A percentile compares a stretch with the other conserved stretches of the same genome.
Evolutionary conservation across 23 tunicate species (phyloP).

Genomic region (Styela plicata): DNA sequence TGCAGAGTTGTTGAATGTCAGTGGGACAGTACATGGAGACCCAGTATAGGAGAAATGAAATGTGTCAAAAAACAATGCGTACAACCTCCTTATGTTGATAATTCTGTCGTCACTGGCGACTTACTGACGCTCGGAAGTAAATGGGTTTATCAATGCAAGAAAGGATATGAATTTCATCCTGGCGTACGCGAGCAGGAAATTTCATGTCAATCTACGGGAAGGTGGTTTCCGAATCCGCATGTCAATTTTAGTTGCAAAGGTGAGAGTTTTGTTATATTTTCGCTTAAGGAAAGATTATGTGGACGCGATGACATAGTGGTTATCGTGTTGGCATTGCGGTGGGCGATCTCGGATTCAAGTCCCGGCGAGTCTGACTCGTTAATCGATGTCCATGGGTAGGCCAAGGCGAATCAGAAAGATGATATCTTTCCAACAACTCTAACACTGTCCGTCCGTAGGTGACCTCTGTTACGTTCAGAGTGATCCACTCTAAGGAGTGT

Average conservation of each 20-base stretch:
- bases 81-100: constrained; percentile 26
- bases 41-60: neutral
- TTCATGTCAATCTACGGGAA: constrained; percentile 21
- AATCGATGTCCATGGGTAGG: no score
- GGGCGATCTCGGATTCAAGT: no score
- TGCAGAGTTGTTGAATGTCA: constrained; percentile 7
- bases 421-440: no score
- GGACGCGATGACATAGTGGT: no score
- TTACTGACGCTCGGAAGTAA: constrained; percentile 2
- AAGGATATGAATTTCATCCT: constrained; percentile 22
- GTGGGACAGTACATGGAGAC: constrained; percentile 55
- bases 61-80: constrained; percentile 42
- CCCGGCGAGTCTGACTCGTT: no score
- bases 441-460: no score
- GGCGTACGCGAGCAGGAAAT: neutral
- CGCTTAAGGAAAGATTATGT: no score
- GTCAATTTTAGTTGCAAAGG: constrained; percentile 31
- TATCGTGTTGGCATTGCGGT: no score
- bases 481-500: no score
- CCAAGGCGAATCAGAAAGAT: no score
- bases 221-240: constrained; percentile 30
- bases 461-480: no score
- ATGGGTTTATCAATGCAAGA: constrained; percentile 33
- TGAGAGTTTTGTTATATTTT: neutral
- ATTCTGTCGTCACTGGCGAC: constrained; percentile 27